These are phyloP conservation scores for Acrobeloides nanus DNA, from an alignment of 2,888 invertebrate species.

Conservation along the genomic window DNA sequence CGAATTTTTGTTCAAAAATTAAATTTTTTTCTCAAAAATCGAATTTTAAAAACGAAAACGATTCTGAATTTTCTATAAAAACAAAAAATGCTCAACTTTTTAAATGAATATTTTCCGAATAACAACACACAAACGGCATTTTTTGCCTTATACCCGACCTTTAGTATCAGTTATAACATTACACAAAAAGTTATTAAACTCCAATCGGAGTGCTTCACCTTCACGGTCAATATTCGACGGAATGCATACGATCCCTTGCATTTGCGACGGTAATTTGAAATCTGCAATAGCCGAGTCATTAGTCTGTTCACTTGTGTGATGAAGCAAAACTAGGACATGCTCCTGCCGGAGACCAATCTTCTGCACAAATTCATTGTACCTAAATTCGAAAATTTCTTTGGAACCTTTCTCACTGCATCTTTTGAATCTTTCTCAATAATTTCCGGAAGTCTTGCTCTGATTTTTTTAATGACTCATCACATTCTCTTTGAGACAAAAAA, in stretches of 20 bases:
- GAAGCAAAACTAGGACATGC: conserved; percentile 21
- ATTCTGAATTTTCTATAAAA: too few species aligned
- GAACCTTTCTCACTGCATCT: too few species aligned
- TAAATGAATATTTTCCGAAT: too few species aligned
- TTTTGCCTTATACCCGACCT: not conserved
- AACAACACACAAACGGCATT: too few species aligned
- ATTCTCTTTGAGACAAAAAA: too few species aligned
- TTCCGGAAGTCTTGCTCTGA: too few species aligned
- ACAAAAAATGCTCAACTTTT: too few species aligned
- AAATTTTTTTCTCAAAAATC: too few species aligned
- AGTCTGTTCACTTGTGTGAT: conserved; percentile 32
- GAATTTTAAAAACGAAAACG: too few species aligned
- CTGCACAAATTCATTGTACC: conserved; percentile 33
- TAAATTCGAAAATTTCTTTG: conserved; percentile 17
- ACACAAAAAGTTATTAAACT: conserved; percentile 32
- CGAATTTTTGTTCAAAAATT: too few species aligned
- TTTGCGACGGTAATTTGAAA: conserved; percentile 29
- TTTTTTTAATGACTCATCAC: too few species aligned
- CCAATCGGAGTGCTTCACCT: conserved; percentile 26
- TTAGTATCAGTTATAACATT: conserved; percentile 23
- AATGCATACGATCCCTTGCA: conserved; percentile 21
- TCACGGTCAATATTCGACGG: conserved; percentile 33
- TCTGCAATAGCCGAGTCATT: conserved; percentile 56
- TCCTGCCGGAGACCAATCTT: conserved; percentile 25
- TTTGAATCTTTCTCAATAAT: too few species aligned